Evolutionary conservation across 2,797 vertebrate genomes (phyloP).

Genomic region (Crax fasciolata): DNA sequence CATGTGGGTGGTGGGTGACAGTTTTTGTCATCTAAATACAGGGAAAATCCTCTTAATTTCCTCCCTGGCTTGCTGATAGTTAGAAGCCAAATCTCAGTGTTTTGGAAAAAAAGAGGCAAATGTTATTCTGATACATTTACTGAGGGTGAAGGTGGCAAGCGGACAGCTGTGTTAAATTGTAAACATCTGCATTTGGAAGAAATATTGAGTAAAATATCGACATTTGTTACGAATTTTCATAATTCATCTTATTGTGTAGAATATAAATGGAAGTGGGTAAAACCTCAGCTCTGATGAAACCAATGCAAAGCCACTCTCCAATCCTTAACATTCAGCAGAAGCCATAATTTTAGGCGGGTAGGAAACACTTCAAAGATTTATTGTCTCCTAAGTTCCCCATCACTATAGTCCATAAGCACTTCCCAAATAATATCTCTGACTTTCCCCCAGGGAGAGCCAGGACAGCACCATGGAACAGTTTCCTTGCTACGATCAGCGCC

Average conservation of each 20-base stretch:
- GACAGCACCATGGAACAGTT: not conserved
- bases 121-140: not conserved
- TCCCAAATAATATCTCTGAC: constrained; percentile 35
- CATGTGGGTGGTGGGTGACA: not conserved
- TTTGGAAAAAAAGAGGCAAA: not conserved
- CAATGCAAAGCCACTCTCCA: constrained; percentile 40
- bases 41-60: not conserved
- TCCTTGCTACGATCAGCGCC: not conserved
- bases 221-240: constrained; percentile 32
- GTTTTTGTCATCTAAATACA: not conserved
- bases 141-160: not conserved
- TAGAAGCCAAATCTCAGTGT: not conserved
- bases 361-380: constrained; percentile 43
- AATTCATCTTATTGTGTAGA: constrained; percentile 17
- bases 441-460: not conserved
- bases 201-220: constrained; percentile 14
- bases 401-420: not conserved
- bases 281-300: constrained; percentile 42
- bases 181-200: not conserved
- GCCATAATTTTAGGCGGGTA: constrained; percentile 37
- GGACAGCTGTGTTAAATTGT: not conserved
- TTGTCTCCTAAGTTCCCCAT: constrained; percentile 37
- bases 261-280: constrained; percentile 14
- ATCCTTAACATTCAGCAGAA: not conserved
- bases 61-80: not conserved